phyloP scores from a whole-genome alignment of 2,797 vertebrate genomes.

The Austrolebias charrua region DNA sequence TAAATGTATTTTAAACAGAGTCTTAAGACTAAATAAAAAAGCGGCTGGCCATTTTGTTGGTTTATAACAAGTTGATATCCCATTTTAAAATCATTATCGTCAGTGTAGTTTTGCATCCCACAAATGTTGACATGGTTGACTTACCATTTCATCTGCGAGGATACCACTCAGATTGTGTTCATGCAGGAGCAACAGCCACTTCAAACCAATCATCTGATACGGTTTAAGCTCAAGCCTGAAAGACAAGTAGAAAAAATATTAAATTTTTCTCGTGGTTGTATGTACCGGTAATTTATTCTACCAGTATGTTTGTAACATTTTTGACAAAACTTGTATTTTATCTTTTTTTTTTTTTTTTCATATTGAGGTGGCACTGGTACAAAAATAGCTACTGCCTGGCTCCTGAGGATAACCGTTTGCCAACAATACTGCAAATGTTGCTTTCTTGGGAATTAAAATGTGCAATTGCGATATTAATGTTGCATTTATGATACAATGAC shows the following conservation, averaged over 20 bases:
- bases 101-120: not conserved
- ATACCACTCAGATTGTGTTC: conserved; percentile 93
- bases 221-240: conserved; percentile 89
- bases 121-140: conserved; percentile 19
- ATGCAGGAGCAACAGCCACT: conserved; percentile 92
- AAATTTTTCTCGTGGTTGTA: no score
- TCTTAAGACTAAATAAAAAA: not conserved
- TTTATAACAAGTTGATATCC: not conserved
- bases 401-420: no score
- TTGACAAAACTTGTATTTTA: not conserved
- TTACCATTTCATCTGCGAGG: conserved; percentile 98
- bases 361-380: not conserved
- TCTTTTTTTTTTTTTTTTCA: not conserved
- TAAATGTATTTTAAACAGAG: not conserved
- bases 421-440: no score
- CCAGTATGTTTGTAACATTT: not conserved
- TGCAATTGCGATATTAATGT: no score
- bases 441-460: not conserved
- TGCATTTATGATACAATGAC: no score
- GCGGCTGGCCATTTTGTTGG: not conserved
- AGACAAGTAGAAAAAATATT: conserved; percentile 5
- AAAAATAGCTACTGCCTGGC: no score
- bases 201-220: conserved; percentile 95
- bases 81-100: not conserved
- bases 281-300: no score